A percentile compares a stretch with the other conserved stretches of the same genome.
Evolutionary conservation across 2,888 invertebrate genomes (phyloP).

Genomic region (Nomada hirtipes): DNA sequence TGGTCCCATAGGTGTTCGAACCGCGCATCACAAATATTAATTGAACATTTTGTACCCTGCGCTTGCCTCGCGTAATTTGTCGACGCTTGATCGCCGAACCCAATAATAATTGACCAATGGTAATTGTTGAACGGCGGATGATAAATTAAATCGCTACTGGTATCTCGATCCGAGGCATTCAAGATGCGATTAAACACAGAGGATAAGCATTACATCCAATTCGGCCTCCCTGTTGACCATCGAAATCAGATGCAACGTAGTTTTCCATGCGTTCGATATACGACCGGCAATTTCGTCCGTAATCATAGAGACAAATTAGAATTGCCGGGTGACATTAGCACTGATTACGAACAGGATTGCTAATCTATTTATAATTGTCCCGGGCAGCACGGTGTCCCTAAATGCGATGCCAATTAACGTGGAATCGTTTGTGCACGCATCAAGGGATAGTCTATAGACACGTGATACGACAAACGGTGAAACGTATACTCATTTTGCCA

Average conservation of each 20-base stretch:
- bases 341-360: slow-evolving; percentile 67
- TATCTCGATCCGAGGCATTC: slow-evolving; percentile 13
- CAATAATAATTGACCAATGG: neutral
- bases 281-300: slow-evolving; percentile 37
- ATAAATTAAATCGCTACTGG: slow-evolving; percentile 44
- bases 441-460: slow-evolving; percentile 30
- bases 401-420: slow-evolving; percentile 78
- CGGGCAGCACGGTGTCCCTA: slow-evolving; percentile 56
- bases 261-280: slow-evolving; percentile 32
- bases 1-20: slow-evolving; percentile 8
- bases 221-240: neutral
- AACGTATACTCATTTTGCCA: neutral
- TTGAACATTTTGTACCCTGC: neutral
- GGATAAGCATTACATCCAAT: slow-evolving; percentile 33
- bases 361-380: slow-evolving; percentile 82
- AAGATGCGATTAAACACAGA: slow-evolving; percentile 29
- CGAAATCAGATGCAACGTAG: slow-evolving; percentile 31
- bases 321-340: slow-evolving; percentile 68
- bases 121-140: slow-evolving; percentile 34
- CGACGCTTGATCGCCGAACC: neutral
- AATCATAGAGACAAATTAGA: slow-evolving; percentile 55
- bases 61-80: slow-evolving; percentile 36
- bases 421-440: slow-evolving; percentile 52
- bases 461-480: slow-evolving; percentile 4
- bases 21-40: slow-evolving; percentile 37